Evolutionary conservation across 2,113 vertebrate genomes (phyloP).

Genomic region (Coryphaenoides rupestris): DNA sequence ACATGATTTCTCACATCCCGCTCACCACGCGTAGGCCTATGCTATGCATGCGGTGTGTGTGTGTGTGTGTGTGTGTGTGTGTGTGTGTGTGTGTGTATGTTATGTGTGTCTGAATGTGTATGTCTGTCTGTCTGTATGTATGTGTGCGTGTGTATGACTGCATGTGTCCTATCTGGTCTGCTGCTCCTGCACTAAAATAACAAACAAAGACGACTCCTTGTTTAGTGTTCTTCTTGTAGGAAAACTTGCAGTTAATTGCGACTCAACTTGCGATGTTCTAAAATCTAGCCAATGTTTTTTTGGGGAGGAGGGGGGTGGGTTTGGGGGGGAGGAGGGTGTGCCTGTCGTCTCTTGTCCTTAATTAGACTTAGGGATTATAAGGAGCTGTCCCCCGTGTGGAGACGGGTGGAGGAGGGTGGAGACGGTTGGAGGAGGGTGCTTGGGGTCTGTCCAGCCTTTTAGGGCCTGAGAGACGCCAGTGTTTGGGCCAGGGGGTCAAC

Average conservation of each 20-base stretch:
- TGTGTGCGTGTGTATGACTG: constrained; percentile 25
- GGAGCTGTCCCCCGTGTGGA: constrained; percentile 30
- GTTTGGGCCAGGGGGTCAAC: constrained; percentile 42
- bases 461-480: constrained; percentile 43
- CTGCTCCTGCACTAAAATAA: constrained; percentile 67
- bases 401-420: constrained; percentile 23
- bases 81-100: background rate
- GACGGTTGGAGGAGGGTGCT: constrained; percentile 18
- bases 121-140: constrained; percentile 23
- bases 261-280: too few relatives aligned
- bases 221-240: constrained; percentile 59
- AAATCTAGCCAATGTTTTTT: constrained; percentile 65
- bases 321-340: too few relatives aligned
- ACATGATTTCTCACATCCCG: too few relatives aligned
- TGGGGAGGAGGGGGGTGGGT: constrained; percentile 23
- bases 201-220: constrained; percentile 60
- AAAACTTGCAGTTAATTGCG: constrained; percentile 68
- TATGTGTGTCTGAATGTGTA: constrained; percentile 17
- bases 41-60: too few relatives aligned
- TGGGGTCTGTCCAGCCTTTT: constrained; percentile 26
- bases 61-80: too few relatives aligned
- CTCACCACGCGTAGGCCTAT: too few relatives aligned
- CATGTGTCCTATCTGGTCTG: constrained; percentile 52
- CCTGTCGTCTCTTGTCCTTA: constrained; percentile 53
- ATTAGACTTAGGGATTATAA: constrained; percentile 58